phyloP scores from a whole-genome alignment of 1,140 invertebrate genomes.

The Metopolophium dirhodum region DNA sequence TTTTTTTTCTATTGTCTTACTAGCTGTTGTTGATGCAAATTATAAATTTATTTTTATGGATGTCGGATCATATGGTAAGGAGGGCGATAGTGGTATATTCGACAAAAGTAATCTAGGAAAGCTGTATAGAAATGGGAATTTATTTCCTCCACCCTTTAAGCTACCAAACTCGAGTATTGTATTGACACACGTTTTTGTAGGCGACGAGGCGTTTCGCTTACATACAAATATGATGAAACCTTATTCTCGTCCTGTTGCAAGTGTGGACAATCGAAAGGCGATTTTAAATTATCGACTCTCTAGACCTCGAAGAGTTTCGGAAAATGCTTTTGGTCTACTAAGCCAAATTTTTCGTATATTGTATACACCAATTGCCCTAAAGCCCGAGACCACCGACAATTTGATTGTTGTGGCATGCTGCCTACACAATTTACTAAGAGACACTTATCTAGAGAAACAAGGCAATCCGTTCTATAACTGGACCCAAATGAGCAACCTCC shows the following conservation, averaged over 20 bases:
- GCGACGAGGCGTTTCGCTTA: slow-evolving; percentile 63
- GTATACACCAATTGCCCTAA: background rate
- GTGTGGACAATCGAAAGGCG: slow-evolving; percentile 59
- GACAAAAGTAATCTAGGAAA: slow-evolving; percentile 44
- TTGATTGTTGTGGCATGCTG: too few relatives aligned
- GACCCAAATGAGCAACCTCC: too few relatives aligned
- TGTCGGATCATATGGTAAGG: slow-evolving; percentile 63
- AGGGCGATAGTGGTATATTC: slow-evolving; percentile 62
- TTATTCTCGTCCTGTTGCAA: slow-evolving; percentile 60
- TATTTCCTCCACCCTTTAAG: slow-evolving; percentile 52
- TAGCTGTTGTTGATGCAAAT: slow-evolving; percentile 65
- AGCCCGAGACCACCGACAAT: background rate
- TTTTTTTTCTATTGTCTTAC: slow-evolving; percentile 64
- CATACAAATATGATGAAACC: slow-evolving; percentile 62
- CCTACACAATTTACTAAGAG: too few relatives aligned
- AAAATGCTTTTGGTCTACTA: slow-evolving; percentile 63
- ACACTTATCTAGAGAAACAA: background rate
- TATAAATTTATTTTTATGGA: slow-evolving; percentile 64
- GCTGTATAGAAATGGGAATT: slow-evolving; percentile 3
- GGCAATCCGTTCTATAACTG: background rate
- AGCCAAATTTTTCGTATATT: slow-evolving; percentile 60
- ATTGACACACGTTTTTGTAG: slow-evolving; percentile 61
- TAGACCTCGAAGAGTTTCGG: slow-evolving; percentile 60
- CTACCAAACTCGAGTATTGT: slow-evolving; percentile 54
- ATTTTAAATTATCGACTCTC: slow-evolving; percentile 62